These are phyloP conservation scores for Uropsilus gracilis DNA, from an alignment of 2,113 vertebrate genomes.

Conservation along the genomic window DNA sequence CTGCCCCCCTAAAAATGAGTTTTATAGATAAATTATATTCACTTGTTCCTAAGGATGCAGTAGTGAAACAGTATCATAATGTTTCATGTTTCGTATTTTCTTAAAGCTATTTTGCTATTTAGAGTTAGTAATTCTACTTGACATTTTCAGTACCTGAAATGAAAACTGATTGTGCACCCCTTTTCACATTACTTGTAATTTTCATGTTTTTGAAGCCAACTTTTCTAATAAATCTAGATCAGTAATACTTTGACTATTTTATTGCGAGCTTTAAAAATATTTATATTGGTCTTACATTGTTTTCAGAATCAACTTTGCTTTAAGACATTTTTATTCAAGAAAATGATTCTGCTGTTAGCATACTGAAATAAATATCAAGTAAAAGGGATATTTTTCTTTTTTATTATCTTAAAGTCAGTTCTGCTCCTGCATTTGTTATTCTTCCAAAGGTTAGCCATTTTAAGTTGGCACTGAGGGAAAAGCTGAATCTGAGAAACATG, in stretches of 20 bases:
- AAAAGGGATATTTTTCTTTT: neutral
- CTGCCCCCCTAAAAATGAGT: constrained; percentile 5
- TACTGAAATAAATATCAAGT: neutral
- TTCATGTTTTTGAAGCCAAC: constrained; percentile 2
- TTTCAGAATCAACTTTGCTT: neutral
- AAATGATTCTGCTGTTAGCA: constrained; percentile 19
- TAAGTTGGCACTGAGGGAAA: neutral
- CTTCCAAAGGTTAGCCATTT: neutral
- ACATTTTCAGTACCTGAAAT: constrained; percentile 10
- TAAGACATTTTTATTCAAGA: neutral
- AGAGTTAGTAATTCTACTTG: neutral
- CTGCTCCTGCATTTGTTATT: neutral
- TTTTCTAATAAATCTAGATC: neutral
- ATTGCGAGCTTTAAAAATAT: constrained; percentile 19
- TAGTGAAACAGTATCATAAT: neutral
- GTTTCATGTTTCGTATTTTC: constrained; percentile 27
- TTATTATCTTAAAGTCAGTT: neutral
- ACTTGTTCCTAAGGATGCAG: neutral
- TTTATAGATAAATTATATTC: neutral
- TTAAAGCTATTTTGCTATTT: neutral
- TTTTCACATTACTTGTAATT: constrained; percentile 29
- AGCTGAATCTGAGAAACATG: neutral
- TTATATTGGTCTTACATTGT: neutral
- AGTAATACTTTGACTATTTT: constrained; percentile 45
- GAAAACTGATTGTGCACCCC: neutral